Evolutionary conservation across 2,888 invertebrate genomes (phyloP), one percentile per base, ranked within the genome.

Genomic region (Sialis fuliginosa): DNA sequence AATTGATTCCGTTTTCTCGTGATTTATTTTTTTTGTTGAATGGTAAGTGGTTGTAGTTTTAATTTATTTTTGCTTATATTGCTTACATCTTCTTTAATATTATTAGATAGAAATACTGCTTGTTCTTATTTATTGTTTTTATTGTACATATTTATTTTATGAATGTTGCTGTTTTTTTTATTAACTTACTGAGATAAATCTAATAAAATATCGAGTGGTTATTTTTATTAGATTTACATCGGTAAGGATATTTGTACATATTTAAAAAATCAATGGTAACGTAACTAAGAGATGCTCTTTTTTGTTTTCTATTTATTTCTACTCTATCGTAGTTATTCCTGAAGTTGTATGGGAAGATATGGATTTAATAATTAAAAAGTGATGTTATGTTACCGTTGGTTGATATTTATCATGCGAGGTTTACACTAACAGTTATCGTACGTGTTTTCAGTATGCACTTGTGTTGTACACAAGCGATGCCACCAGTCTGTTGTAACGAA

Each of bases 401-500:
- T 22, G 22, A 22, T 22, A 22, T 22, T 22, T 22, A 22, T 22
- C 22, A 22, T 22, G 22, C 4, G 22, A 22, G 22, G 22, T 22
- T 22, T 22, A 22, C 22, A 22, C 22, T 22, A 22, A 22, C 22
- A 22, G 22, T 22, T 22, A 22, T 4, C 22, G 22, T 22, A 22
- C 22, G 22, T 22, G 22, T 55, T 70, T 73, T 49, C 76, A 95
- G 96, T 97, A 54, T 98, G 98, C 69, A 96, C 96, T 50, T 93
- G 93, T 67, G 98, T 98, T 60, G 97, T 98, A 53, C 98, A 99
- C 76, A 99, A 99, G 68, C 77, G 96, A 62, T 98, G 98, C 66
- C 97, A 98, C 69, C 82, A 84, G 58, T 83, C 85, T 53, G 93
- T 98, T 55, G 91, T 98, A 58, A 97, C 96, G 61, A 95, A 93